These are phyloP conservation scores for Achlya flavicornis DNA, from an alignment of 2,888 invertebrate species.

Conservation along the genomic window DNA sequence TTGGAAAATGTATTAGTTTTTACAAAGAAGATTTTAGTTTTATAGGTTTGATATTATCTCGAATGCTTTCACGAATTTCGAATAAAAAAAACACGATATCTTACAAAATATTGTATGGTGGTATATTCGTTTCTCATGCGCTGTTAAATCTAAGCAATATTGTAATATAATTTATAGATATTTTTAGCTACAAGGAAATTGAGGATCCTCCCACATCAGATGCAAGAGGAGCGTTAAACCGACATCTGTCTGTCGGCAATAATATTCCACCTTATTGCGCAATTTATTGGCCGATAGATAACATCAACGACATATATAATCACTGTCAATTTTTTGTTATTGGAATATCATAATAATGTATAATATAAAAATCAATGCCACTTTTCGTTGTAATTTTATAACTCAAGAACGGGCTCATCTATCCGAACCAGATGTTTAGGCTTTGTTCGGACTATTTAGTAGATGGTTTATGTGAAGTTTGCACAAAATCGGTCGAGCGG, in stretches of 20 bases:
- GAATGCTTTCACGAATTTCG: too few species aligned
- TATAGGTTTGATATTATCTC: too few species aligned
- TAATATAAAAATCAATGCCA: neutral
- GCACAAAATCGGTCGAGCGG: too few species aligned
- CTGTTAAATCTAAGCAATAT: neutral
- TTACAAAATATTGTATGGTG: too few species aligned
- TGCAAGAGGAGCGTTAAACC: slow-evolving; percentile 23
- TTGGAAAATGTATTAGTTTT: too few species aligned
- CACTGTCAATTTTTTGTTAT: slow-evolving; percentile 32
- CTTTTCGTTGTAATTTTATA: too few species aligned
- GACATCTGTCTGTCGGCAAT: slow-evolving; percentile 31
- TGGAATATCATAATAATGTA: neutral
- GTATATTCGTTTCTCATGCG: neutral
- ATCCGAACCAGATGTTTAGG: too few species aligned
- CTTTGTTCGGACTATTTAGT: too few species aligned
- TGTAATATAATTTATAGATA: neutral
- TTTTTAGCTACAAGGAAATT: neutral
- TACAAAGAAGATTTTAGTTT: too few species aligned
- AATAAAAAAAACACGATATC: too few species aligned
- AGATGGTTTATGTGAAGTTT: too few species aligned
- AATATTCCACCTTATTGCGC: slow-evolving; percentile 19
- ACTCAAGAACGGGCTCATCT: too few species aligned
- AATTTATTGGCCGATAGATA: slow-evolving; percentile 41
- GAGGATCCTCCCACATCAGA: slow-evolving; percentile 6
- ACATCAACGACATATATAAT: slow-evolving; percentile 21